Evolutionary conservation across 2,888 invertebrate species (phyloP).

Genomic region (Amphipoea oculea): DNA sequence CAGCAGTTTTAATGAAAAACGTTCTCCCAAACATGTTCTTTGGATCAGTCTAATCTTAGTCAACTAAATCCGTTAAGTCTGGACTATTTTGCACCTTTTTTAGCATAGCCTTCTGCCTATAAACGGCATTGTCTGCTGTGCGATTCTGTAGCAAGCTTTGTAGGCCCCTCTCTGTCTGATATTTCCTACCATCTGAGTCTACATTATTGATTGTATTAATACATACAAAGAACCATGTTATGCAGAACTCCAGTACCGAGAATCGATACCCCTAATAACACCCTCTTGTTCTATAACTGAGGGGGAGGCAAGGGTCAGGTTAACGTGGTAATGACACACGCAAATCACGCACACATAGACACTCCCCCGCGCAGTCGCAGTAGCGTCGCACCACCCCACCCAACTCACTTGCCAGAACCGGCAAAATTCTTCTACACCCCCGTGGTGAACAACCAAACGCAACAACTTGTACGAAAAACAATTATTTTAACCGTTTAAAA

Average conservation of each 20-base stretch:
- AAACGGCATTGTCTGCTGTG: constrained; percentile 68
- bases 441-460: constrained; percentile 85
- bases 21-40: background rate
- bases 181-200: constrained; percentile 85
- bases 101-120: constrained; percentile 30
- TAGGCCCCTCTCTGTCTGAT: constrained; percentile 86
- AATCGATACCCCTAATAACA: constrained; percentile 69
- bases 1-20: constrained; percentile 5
- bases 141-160: constrained; percentile 73
- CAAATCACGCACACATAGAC: constrained; percentile 83
- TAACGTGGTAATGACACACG: constrained; percentile 78
- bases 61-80: background rate
- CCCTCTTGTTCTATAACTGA: constrained; percentile 31
- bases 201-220: constrained; percentile 89
- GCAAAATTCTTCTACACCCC: constrained; percentile 88
- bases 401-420: constrained; percentile 84
- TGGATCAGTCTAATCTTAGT: background rate
- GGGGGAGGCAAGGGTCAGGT: constrained; percentile 75
- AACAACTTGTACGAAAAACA: constrained; percentile 82
- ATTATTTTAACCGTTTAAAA: constrained; percentile 70
- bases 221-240: constrained; percentile 74
- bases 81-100: constrained; percentile 37
- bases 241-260: constrained; percentile 73
- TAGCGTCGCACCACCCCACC: constrained; percentile 82
- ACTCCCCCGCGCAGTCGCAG: constrained; percentile 84